Evolutionary conservation across 2,888 invertebrate genomes (phyloP).

Genomic region (Diarsia dahlii): DNA sequence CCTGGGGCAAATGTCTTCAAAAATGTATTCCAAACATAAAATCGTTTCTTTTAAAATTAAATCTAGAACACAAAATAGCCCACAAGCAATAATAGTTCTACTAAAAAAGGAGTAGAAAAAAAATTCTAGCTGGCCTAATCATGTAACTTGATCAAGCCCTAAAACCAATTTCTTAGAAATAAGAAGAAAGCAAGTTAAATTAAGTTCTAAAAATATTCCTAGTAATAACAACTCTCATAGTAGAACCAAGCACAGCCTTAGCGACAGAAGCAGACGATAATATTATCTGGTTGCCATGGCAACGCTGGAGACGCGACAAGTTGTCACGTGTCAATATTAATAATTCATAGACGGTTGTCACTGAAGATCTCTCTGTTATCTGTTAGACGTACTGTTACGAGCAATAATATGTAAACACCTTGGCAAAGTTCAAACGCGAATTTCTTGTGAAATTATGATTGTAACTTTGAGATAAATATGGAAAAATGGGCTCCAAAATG

Average conservation of each 20-base stretch:
- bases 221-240: neutral
- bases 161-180: neutral
- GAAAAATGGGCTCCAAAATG: too few species aligned
- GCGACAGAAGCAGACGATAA: neutral
- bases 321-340: conserved; percentile 34
- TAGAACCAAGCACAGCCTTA: conserved; percentile 1
- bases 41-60: too few species aligned
- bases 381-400: too few species aligned
- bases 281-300: conserved; percentile 29
- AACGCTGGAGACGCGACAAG: conserved; percentile 30
- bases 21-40: too few species aligned
- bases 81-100: neutral
- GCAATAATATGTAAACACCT: too few species aligned
- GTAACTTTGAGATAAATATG: too few species aligned
- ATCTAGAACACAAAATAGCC: too few species aligned
- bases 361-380: too few species aligned
- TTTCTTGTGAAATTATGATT: neutral
- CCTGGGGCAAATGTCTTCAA: too few species aligned
- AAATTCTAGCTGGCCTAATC: neutral
- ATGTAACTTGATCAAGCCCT: neutral
- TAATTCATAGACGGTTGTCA: conserved; percentile 18
- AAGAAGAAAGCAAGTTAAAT: neutral
- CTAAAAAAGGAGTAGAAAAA: neutral
- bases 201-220: neutral
- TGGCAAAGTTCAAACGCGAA: too few species aligned